phyloP scores from a whole-genome alignment of 2,113 vertebrate genomes.

The Puntigrus tetrazona region DNA sequence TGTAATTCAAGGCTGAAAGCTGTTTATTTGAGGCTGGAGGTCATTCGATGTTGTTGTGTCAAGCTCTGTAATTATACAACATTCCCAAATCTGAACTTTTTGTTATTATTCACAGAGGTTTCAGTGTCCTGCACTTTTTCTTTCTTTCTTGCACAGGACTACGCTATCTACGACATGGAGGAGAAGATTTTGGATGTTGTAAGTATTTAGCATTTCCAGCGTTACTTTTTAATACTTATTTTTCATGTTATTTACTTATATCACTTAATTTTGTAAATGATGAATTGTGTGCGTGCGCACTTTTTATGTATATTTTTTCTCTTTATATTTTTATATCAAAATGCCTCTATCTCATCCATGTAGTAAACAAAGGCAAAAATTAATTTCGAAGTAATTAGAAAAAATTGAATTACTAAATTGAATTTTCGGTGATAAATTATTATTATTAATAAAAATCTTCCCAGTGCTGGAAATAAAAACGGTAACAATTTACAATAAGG shows the following conservation, averaged over 20 bases:
- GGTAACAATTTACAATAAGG: too few species aligned
- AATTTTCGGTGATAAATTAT: neutral
- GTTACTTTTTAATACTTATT: neutral
- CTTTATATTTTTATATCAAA: neutral
- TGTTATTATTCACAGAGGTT: constrained; percentile 33
- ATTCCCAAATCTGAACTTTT: constrained; percentile 56
- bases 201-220: constrained; percentile 70
- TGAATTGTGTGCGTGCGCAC: neutral
- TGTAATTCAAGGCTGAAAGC: constrained; percentile 62
- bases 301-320: neutral
- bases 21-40: constrained; percentile 67
- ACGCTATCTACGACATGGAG: constrained; percentile 93
- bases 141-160: constrained; percentile 82
- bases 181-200: constrained; percentile 95
- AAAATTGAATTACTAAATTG: neutral
- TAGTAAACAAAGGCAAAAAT: neutral
- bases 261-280: neutral
- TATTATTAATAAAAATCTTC: neutral
- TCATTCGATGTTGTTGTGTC: constrained; percentile 60
- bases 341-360: neutral
- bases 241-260: neutral
- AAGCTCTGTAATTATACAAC: constrained; percentile 65
- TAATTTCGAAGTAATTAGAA: neutral
- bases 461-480: neutral
- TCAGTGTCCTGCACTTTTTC: constrained; percentile 20